Percentiles rank a stretch among this genome's conserved stretches.
Conservation (phyloP, 2,888 invertebrate genomes). For the Odontocolon sp. region DNA sequence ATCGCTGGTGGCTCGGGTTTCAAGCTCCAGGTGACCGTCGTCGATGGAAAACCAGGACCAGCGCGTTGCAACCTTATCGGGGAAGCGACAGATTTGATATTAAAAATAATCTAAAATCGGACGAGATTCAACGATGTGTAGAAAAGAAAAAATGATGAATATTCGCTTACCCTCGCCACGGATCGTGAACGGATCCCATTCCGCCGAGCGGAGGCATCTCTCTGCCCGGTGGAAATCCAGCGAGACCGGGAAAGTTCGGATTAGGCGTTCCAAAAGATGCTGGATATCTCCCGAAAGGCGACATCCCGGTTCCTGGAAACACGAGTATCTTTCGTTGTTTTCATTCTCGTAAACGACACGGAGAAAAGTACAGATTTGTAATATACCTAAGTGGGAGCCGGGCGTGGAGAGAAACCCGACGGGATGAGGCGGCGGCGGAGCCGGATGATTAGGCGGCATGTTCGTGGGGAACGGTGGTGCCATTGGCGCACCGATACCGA, state of each 20-base stretch:
- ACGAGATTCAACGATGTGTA: no score
- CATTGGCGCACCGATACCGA: constrained; percentile 76
- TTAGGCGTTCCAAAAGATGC: constrained; percentile 85
- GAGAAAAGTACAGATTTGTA: neutral
- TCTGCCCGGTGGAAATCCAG: constrained; percentile 85
- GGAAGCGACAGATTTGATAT: neutral
- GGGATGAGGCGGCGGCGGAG: constrained; percentile 83
- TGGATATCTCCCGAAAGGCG: constrained; percentile 91
- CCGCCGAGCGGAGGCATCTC: constrained; percentile 83
- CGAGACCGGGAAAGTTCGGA: constrained; percentile 86
- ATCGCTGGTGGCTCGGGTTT: constrained; percentile 86
- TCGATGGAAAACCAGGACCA: constrained; percentile 83
- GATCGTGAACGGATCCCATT: constrained; percentile 83
- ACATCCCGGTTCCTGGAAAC: constrained; percentile 85
- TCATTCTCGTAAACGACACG: neutral
- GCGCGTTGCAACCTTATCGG: constrained; percentile 83
- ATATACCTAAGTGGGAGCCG: constrained; percentile 87
- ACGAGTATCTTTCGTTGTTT: constrained; percentile 30
- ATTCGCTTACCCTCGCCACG: constrained; percentile 87
- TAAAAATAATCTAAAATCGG: no score
- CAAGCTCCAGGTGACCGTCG: constrained; percentile 84
- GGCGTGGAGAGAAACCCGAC: constrained; percentile 85
- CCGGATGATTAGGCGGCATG: constrained; percentile 81
- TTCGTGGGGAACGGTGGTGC: constrained; percentile 82
- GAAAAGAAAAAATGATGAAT: neutral